Percentiles rank a stretch among this genome's conserved stretches.
These are phyloP conservation scores for Ganaspis sp. DNA, from an alignment of 1,140 invertebrate species.

Conservation along the genomic window DNA sequence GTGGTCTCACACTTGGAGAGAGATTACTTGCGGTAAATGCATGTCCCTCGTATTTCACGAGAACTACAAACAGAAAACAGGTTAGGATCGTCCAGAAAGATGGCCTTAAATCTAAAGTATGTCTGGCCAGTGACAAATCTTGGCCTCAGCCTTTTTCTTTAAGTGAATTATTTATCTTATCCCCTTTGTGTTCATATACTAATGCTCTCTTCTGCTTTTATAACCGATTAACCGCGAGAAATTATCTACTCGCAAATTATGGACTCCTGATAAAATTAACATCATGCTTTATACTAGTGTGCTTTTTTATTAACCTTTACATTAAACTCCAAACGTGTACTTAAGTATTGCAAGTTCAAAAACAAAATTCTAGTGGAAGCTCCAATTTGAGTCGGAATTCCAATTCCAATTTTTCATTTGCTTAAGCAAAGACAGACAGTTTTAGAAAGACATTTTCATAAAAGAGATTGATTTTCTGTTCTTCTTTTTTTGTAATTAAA, in stretches of 20 bases:
- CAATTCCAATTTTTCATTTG: too few relatives aligned
- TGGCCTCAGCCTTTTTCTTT: constrained; percentile 12
- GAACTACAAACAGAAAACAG: constrained; percentile 49
- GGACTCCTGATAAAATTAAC: neutral
- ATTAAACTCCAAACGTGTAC: too few relatives aligned
- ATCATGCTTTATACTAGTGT: neutral
- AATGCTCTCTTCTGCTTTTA: constrained; percentile 3
- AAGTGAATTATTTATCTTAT: constrained; percentile 24
- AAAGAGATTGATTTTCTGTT: too few relatives aligned
- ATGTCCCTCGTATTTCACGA: constrained; percentile 57
- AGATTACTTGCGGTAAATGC: constrained; percentile 19
- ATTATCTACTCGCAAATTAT: neutral
- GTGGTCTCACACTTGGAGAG: constrained; percentile 15
- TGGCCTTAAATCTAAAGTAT: constrained; percentile 47
- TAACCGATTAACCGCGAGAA: constrained; percentile 1
- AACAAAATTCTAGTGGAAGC: too few relatives aligned
- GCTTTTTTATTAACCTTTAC: too few relatives aligned
- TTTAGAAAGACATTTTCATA: too few relatives aligned
- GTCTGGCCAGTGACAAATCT: constrained; percentile 24
- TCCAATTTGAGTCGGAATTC: too few relatives aligned
- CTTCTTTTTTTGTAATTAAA: too few relatives aligned
- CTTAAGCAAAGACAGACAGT: too few relatives aligned
- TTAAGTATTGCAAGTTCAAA: too few relatives aligned
- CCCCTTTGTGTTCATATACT: constrained; percentile 4
- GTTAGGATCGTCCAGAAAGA: constrained; percentile 43